Evolutionary conservation across 2,113 vertebrate species (phyloP).

Genomic region (Oryzias javanicus): DNA sequence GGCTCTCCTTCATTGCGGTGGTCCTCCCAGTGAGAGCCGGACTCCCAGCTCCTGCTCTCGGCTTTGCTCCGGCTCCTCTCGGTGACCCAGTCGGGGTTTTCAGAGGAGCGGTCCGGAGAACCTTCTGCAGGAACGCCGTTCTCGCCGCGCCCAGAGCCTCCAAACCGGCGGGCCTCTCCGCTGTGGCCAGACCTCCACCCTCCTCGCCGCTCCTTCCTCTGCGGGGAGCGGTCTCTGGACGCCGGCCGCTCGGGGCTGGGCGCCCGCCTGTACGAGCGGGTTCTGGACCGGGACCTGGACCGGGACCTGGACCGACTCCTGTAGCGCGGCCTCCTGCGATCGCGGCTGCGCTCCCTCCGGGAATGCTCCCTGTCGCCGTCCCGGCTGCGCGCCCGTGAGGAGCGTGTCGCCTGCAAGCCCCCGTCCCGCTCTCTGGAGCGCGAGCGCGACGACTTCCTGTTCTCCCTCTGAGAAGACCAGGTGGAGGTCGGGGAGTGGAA

Average conservation of each 20-base stretch:
- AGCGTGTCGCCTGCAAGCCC: constrained; percentile 76
- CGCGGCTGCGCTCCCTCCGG: constrained; percentile 84
- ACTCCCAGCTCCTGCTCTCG: constrained; percentile 79
- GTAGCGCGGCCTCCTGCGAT: constrained; percentile 81
- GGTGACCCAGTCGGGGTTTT: constrained; percentile 90
- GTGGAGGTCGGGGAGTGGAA: constrained; percentile 94
- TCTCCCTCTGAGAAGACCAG: constrained; percentile 88
- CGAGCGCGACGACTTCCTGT: constrained; percentile 70
- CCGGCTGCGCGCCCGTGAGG: constrained; percentile 81
- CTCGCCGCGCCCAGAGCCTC: constrained; percentile 71
- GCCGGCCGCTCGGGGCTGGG: constrained; percentile 78
- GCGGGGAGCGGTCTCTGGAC: constrained; percentile 82
- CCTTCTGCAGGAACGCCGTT: constrained; percentile 70
- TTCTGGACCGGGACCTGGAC: constrained; percentile 83
- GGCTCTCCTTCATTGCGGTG: constrained; percentile 68
- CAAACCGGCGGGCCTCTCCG: constrained; percentile 79
- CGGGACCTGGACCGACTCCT: constrained; percentile 73
- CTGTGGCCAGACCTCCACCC: constrained; percentile 53
- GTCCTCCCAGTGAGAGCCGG: constrained; percentile 81
- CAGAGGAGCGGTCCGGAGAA: constrained; percentile 80
- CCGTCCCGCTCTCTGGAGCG: constrained; percentile 70
- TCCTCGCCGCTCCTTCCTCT: constrained; percentile 81
- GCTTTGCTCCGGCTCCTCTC: constrained; percentile 82
- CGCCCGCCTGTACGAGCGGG: constrained; percentile 78
- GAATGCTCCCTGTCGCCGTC: constrained; percentile 61